phyloP scores from a whole-genome alignment of 2,797 vertebrate genomes.

The Staurois parvus region DNA sequence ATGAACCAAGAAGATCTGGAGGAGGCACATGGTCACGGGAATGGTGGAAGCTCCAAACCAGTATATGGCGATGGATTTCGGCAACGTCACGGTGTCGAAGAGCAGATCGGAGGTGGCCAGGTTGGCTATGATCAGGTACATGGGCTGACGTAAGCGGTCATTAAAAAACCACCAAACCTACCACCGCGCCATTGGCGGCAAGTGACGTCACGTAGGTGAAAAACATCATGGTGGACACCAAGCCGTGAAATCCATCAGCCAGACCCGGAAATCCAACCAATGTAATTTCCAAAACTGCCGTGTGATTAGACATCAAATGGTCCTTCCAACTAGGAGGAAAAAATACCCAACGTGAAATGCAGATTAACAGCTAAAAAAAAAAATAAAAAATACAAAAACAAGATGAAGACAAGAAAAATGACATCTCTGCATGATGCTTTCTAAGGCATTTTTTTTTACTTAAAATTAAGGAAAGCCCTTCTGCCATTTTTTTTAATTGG shows the following conservation, averaged over 20 bases:
- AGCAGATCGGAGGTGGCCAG: slow-evolving; percentile 70
- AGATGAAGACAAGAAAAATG: too few species aligned
- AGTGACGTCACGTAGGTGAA: slow-evolving; percentile 11
- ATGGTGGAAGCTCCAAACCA: slow-evolving; percentile 63
- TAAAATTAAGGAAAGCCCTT: too few species aligned
- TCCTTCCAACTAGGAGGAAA: not conserved
- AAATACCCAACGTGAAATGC: too few species aligned
- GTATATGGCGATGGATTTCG: slow-evolving; percentile 75
- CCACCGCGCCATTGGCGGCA: slow-evolving; percentile 28
- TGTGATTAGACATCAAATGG: slow-evolving; percentile 15
- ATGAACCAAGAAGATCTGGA: slow-evolving; percentile 41
- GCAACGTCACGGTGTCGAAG: slow-evolving; percentile 75
- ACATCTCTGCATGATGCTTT: too few species aligned
- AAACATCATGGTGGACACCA: slow-evolving; percentile 21
- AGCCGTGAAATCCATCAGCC: not conserved
- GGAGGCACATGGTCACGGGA: not conserved
- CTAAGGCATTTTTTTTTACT: too few species aligned
- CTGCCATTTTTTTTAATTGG: too few species aligned
- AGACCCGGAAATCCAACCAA: slow-evolving; percentile 47
- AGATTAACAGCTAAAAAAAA: too few species aligned
- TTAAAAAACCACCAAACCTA: slow-evolving; percentile 15
- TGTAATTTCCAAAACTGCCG: not conserved
- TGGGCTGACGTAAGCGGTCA: slow-evolving; percentile 68
- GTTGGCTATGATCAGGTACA: slow-evolving; percentile 74
- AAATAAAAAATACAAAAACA: too few species aligned